Conservation (phyloP, 2,888 invertebrate species). For the Cataglyphis cursor region DNA sequence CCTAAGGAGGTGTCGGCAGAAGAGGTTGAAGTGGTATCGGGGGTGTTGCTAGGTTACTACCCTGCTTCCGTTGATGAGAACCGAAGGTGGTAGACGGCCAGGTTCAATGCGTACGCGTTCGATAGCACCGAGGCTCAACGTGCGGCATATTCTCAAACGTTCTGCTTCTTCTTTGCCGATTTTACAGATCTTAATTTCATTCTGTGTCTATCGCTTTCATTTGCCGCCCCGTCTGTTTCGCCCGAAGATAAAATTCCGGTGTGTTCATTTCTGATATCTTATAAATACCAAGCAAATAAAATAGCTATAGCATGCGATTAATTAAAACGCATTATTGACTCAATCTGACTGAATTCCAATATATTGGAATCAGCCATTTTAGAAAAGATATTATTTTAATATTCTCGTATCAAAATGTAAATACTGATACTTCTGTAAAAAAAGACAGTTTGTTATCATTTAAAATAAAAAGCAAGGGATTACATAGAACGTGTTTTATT, state of each 20-base stretch:
- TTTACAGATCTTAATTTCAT: constrained; percentile 70
- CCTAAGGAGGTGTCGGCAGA: constrained; percentile 78
- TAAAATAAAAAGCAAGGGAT: background rate
- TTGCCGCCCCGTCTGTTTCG: constrained; percentile 21
- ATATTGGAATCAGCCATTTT: background rate
- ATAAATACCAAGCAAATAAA: constrained; percentile 19
- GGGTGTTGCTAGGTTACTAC: constrained; percentile 86
- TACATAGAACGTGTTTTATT: background rate
- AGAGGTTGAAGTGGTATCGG: constrained; percentile 77
- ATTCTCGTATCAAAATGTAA: background rate
- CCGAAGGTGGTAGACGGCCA: constrained; percentile 58
- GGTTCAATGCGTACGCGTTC: constrained; percentile 67
- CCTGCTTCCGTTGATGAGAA: constrained; percentile 76
- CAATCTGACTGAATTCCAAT: background rate
- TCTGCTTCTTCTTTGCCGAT: constrained; percentile 52
- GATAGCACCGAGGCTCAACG: constrained; percentile 62
- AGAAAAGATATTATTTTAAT: background rate
- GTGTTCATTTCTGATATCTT: background rate
- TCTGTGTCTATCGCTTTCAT: constrained; percentile 46
- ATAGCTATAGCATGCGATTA: background rate
- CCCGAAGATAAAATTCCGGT: constrained; percentile 9
- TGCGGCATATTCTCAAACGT: constrained; percentile 64
- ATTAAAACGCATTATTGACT: background rate
- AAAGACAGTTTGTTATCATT: background rate
- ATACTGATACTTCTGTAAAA: background rate